phyloP scores from a whole-genome alignment of 1,140 invertebrate genomes.

The Drosophila arawakana region DNA sequence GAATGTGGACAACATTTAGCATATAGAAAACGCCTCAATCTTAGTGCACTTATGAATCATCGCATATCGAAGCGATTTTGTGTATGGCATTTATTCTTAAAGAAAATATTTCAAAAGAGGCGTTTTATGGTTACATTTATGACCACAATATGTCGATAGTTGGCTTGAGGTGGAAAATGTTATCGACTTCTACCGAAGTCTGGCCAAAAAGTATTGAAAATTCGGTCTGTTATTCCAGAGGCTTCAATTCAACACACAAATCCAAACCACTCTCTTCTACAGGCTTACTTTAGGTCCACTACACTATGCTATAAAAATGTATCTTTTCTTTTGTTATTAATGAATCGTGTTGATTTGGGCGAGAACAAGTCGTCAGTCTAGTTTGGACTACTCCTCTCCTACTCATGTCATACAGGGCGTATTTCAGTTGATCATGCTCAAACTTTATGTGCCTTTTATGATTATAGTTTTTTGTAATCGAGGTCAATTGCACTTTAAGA shows the following conservation, averaged over 20 bases:
- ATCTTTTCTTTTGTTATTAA: too few relatives aligned
- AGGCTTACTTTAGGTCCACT: too few relatives aligned
- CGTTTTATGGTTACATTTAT: background rate
- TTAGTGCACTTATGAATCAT: background rate
- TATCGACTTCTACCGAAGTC: too few relatives aligned
- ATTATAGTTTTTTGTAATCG: constrained; percentile 24
- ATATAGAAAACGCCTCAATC: constrained; percentile 1
- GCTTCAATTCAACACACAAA: too few relatives aligned
- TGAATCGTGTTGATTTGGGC: too few relatives aligned
- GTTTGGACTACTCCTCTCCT: too few relatives aligned
- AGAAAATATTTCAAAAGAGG: background rate
- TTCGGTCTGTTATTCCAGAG: too few relatives aligned
- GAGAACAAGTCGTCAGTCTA: too few relatives aligned
- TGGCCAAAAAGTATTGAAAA: too few relatives aligned
- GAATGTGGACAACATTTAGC: background rate
- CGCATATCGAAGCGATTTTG: background rate
- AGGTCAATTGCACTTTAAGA: constrained; percentile 43
- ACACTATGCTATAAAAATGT: too few relatives aligned
- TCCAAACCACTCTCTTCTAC: too few relatives aligned
- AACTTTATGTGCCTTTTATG: constrained; percentile 19
- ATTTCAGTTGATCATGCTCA: background rate
- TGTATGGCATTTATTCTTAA: background rate
- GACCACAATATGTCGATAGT: background rate
- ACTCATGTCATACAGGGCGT: background rate
- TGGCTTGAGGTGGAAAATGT: too few relatives aligned